Evolutionary conservation across 2,888 invertebrate genomes (phyloP).

Genomic region (Cataglyphis rosenhaueri): DNA sequence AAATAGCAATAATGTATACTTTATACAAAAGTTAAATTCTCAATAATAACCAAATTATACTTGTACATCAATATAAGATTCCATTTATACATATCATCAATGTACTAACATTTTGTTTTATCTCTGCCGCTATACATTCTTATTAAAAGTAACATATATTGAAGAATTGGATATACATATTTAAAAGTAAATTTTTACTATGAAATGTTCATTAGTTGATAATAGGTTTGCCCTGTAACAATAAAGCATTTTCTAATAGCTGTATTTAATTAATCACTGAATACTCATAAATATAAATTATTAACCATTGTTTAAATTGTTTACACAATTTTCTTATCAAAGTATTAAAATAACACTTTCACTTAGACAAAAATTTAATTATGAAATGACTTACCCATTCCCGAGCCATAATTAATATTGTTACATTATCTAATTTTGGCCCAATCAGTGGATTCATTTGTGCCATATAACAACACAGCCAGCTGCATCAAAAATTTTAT

Average conservation of each 20-base stretch:
- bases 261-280: conserved; percentile 6
- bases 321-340: not conserved
- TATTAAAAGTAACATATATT: not conserved
- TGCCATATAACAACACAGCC: conserved; percentile 96
- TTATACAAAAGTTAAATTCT: conserved; percentile 20
- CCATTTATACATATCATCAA: conserved; percentile 7
- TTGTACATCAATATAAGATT: not conserved
- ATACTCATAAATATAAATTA: not conserved
- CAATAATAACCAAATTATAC: not conserved
- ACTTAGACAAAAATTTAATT: not conserved
- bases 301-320: not conserved
- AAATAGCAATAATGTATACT: conserved; percentile 1
- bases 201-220: not conserved
- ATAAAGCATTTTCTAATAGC: not conserved
- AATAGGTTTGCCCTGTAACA: conserved; percentile 55
- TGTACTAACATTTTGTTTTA: conserved; percentile 3
- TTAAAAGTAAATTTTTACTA: not conserved
- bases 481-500: conserved; percentile 86
- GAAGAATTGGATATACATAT: not conserved
- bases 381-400: conserved; percentile 90
- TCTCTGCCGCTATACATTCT: conserved; percentile 15
- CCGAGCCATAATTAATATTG: conserved; percentile 91
- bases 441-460: conserved; percentile 97
- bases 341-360: not conserved
- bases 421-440: conserved; percentile 90